A percentile compares a stretch with the other conserved stretches of the same genome.
Conservation (phyloP, 2,113 vertebrate species). For the Echinops telfairi region DNA sequence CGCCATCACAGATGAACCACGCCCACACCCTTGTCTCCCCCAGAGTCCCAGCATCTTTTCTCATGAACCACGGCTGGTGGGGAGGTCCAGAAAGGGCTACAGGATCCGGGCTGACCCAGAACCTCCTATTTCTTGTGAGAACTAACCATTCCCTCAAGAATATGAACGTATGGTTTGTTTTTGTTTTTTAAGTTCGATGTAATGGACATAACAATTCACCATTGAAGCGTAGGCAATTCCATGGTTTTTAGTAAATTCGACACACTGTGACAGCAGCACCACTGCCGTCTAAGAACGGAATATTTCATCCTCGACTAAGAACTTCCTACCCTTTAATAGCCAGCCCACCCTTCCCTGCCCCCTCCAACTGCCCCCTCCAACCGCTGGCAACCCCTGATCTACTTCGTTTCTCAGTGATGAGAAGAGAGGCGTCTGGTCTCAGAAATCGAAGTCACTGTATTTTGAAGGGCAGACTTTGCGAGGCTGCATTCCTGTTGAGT, state of each 20-base stretch:
- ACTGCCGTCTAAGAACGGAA: neutral
- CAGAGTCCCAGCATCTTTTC: conserved; percentile 30
- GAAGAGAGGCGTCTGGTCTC: conserved; percentile 5
- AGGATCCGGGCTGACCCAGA: neutral
- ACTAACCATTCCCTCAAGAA: neutral
- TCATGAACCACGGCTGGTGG: neutral
- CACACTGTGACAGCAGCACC: neutral
- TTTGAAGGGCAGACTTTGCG: neutral
- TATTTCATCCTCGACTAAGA: neutral
- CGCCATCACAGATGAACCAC: neutral
- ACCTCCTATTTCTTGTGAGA: neutral
- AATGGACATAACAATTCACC: neutral
- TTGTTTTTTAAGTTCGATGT: neutral
- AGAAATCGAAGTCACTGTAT: neutral
- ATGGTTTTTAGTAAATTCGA: neutral
- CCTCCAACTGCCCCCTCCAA: too few relatives aligned
- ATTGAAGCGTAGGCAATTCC: neutral
- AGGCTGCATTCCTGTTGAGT: conserved; percentile 3
- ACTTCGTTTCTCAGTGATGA: neutral
- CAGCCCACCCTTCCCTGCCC: neutral
- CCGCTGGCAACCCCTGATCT: neutral
- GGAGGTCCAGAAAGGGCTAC: conserved; percentile 31
- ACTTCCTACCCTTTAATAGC: neutral
- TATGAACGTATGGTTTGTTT: neutral
- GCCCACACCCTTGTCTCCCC: conserved; percentile 59